A percentile compares a stretch with the other conserved stretches of the same genome.
phyloP scores from a whole-genome alignment of 2,797 vertebrate species.

The Sebastes taczanowskii region DNA sequence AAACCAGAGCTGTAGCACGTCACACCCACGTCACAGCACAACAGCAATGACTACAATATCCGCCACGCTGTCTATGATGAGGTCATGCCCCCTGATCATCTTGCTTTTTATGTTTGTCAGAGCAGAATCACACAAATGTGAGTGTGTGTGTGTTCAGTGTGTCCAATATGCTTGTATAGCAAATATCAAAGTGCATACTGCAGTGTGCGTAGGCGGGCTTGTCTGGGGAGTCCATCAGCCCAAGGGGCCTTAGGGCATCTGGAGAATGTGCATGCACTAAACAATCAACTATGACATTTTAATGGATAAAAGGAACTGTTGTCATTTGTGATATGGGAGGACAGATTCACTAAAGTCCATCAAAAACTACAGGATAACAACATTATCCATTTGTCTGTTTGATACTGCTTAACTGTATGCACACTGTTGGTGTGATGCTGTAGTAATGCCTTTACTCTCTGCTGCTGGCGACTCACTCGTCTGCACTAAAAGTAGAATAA shows the following conservation, averaged over 20 bases:
- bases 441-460: neutral
- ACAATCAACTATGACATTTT: neutral
- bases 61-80: neutral
- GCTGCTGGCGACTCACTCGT: neutral
- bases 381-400: neutral
- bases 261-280: neutral
- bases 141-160: neutral
- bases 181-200: slow-evolving; percentile 4
- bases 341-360: neutral
- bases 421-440: neutral
- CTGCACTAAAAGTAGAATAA: neutral
- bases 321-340: neutral
- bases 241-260: slow-evolving; percentile 23
- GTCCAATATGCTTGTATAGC: slow-evolving; percentile 29
- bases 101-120: neutral
- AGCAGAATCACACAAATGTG: neutral
- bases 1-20: neutral
- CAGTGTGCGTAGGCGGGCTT: slow-evolving; percentile 16
- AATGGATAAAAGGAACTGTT: neutral
- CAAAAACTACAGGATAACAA: neutral
- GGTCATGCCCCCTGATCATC: slow-evolving; percentile 10
- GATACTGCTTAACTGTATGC: neutral
- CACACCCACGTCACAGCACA: slow-evolving; percentile 16
- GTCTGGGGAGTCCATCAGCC: slow-evolving; percentile 52
- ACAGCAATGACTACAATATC: slow-evolving; percentile 1